phyloP scores from a whole-genome alignment of 92 coral and sea anemone genomes.

The Hydrozoanthus gracilis region DNA sequence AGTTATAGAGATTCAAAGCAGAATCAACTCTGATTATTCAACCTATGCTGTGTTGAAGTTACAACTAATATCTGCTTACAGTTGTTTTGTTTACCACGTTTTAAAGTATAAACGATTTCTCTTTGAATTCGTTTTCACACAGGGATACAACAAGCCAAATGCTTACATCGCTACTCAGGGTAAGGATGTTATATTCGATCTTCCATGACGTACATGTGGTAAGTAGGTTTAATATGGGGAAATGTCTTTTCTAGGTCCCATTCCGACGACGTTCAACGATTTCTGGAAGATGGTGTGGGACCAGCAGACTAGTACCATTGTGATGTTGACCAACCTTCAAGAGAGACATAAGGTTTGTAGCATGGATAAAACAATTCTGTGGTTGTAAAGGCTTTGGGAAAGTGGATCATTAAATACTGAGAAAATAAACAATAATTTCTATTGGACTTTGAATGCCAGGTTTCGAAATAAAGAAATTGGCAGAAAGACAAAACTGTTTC shows the following conservation, averaged over 20 bases:
- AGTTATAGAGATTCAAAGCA: too few relatives aligned
- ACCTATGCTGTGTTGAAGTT: too few relatives aligned
- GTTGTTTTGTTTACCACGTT: neutral
- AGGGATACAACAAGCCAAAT: conserved; percentile 97
- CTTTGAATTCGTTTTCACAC: neutral
- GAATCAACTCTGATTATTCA: too few relatives aligned
- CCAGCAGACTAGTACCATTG: conserved; percentile 80
- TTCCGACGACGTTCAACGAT: conserved; percentile 90
- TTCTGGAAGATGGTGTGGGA: conserved; percentile 99
- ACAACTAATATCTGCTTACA: neutral
- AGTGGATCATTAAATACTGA: too few relatives aligned
- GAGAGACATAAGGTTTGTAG: conserved; percentile 89
- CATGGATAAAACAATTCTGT: too few relatives aligned
- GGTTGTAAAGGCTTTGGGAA: too few relatives aligned
- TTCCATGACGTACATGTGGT: neutral
- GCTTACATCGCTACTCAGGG: conserved; percentile 97
- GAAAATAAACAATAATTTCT: too few relatives aligned
- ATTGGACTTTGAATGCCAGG: too few relatives aligned
- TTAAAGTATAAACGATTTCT: neutral
- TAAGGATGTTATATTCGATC: conserved; percentile 24
- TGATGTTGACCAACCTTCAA: conserved; percentile 96
- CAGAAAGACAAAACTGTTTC: too few relatives aligned
- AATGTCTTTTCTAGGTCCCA: conserved; percentile 75
- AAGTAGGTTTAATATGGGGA: neutral
- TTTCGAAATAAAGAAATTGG: too few relatives aligned